Base-by-base conservation (phyloP, 2,888 invertebrate species). In the Pardosa pseudoannulata region DNA sequence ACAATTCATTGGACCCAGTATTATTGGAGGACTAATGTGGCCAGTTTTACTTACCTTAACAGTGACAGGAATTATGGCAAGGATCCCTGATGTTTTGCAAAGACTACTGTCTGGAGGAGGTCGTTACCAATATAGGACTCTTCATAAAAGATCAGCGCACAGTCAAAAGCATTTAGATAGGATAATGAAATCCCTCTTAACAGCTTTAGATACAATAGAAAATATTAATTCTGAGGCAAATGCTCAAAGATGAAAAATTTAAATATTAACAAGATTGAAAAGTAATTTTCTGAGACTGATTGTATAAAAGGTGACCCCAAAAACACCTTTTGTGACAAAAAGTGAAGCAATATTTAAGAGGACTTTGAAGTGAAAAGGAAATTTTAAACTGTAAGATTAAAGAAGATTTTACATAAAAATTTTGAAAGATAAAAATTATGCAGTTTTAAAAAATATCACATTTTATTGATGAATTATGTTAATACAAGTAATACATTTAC, bases 11-110 rank as follows among this genome's bases (percentile, higher is more conserved):
- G 86, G 86, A 16, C 70, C 86, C 7, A 80, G 86, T 56, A 75
- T 87, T 11, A 75, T 87, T 64, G 86, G 86, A 27, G 79, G 86
- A 28, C 56, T 87, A 16, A 87, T 87, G 86, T 87, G 64, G 76
- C 86, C 86, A 65, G 65, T 87, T 31, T 76, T 87, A 23, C 36
- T 87, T 11, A 87, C 75, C 27, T 46, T 87, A 23, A 39, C 71
- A 23, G 13, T 75, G 6, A 71, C 70, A 9, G 80, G 70, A 29
- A 71, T 72, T 0, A 79, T 79, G 75, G 75, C 79, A 56, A 74
- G 86, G 11, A 50, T 87, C 1, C 86, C 86, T 16, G 65, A 70
- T 39, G 19, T 67, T 19, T 31, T 86, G 16, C 85, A 74, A 32
- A 73, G 79, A 16, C 19, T 86, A 62, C 29, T 86, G 32, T 64